Evolutionary conservation across 2,113 vertebrate genomes (phyloP).

Genomic region (Pandion haliaetus): DNA sequence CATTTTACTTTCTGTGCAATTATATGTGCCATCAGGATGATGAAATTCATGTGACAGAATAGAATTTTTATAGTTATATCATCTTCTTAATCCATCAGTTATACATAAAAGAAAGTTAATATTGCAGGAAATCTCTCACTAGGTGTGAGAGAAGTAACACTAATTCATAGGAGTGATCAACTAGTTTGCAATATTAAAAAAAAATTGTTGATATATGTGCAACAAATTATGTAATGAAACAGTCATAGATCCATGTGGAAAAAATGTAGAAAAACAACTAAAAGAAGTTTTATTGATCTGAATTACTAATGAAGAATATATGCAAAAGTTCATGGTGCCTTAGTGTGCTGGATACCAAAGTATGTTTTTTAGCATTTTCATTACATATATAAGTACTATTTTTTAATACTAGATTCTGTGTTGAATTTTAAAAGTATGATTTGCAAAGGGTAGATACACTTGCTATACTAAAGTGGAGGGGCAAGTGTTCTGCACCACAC

Average conservation of each 20-base stretch:
- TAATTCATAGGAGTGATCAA: not conserved
- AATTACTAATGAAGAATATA: not conserved
- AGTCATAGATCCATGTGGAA: not conserved
- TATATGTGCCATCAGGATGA: not conserved
- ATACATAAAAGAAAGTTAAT: not conserved
- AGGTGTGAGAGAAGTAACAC: not conserved
- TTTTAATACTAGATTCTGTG: not conserved
- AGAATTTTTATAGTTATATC: not conserved
- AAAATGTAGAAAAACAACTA: not conserved
- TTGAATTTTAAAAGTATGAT: not conserved
- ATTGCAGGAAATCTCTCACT: not conserved
- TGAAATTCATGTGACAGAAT: not conserved
- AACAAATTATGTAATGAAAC: not conserved
- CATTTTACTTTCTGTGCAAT: not conserved
- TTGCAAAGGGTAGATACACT: not conserved
- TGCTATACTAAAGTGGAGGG: not conserved
- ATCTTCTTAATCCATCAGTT: not conserved
- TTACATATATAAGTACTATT: not conserved
- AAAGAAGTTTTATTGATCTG: not conserved
- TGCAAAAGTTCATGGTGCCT: not conserved
- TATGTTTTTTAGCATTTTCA: not conserved
- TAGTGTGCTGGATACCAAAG: not conserved
- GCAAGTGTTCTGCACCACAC: not conserved
- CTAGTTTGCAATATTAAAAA: not conserved
- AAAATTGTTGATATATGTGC: not conserved